phyloP scores from a whole-genome alignment of 1,140 invertebrate genomes.

The Bradysia coprophila region DNA sequence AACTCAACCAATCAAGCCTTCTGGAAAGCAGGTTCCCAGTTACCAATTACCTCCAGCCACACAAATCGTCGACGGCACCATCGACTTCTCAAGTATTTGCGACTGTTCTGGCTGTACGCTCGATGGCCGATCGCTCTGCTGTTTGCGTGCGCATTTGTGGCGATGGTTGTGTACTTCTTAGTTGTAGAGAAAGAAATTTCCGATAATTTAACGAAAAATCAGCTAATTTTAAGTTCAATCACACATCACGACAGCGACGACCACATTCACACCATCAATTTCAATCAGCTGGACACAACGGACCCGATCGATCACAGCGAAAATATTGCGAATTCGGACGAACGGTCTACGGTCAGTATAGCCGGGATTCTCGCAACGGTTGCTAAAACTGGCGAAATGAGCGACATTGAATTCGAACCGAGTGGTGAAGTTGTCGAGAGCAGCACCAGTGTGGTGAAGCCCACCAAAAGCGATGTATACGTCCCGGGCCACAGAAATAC shows the following conservation, averaged over 20 bases:
- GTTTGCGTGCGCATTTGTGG: background rate
- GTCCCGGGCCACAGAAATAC: background rate
- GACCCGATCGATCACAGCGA: background rate
- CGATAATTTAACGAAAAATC: background rate
- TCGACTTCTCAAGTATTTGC: background rate
- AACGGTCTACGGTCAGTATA: too few species aligned
- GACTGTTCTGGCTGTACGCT: background rate
- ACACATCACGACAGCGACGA: background rate
- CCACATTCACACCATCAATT: background rate
- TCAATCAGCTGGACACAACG: background rate
- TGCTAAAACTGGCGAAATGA: background rate
- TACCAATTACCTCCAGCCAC: background rate
- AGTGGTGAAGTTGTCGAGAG: too few species aligned
- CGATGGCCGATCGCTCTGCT: background rate
- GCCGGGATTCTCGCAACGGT: background rate
- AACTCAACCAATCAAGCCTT: background rate
- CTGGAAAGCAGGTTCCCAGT: conserved; percentile 1
- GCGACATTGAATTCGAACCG: background rate
- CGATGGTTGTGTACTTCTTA: background rate
- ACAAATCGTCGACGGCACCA: background rate
- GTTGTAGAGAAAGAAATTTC: background rate
- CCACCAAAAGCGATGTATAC: background rate
- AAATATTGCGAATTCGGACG: too few species aligned
- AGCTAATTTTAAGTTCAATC: background rate
- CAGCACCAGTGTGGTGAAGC: background rate